These are phyloP conservation scores for Hofmannophila pseudospretella DNA, from an alignment of 2,888 invertebrate genomes.

Conservation along the genomic window DNA sequence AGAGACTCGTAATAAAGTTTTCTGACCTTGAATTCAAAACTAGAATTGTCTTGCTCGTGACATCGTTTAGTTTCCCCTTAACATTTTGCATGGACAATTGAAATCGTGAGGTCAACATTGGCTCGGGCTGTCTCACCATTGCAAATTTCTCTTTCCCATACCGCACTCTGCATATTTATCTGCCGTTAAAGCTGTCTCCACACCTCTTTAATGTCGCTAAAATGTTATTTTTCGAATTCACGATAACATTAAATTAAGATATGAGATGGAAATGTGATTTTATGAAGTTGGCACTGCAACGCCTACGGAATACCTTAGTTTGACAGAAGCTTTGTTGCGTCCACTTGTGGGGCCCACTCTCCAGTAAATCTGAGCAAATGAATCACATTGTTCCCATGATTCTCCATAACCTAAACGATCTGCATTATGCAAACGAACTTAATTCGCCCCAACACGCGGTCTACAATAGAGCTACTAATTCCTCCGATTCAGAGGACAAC, in stretches of 20 bases:
- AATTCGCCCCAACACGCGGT: slow-evolving; percentile 28
- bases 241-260: slow-evolving; percentile 1
- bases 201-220: slow-evolving; percentile 23
- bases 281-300: not conserved
- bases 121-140: slow-evolving; percentile 61
- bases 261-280: not conserved
- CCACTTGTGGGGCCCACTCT: slow-evolving; percentile 14
- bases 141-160: slow-evolving; percentile 74
- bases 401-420: too few relatives aligned
- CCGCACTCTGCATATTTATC: slow-evolving; percentile 56
- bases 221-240: not conserved
- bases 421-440: slow-evolving; percentile 35
- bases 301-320: slow-evolving; percentile 8
- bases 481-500: slow-evolving; percentile 39
- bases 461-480: slow-evolving; percentile 26
- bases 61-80: slow-evolving; percentile 68
- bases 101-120: slow-evolving; percentile 75
- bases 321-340: slow-evolving; percentile 2
- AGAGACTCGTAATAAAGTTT: slow-evolving; percentile 16
- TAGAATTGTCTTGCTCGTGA: slow-evolving; percentile 67
- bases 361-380: slow-evolving; percentile 18
- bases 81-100: slow-evolving; percentile 76
- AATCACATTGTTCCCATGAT: slow-evolving; percentile 26
- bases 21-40: slow-evolving; percentile 72
- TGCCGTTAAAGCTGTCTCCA: slow-evolving; percentile 42